Conservation (phyloP, 2,888 invertebrate genomes). For the Synanthedon myopaeformis region DNA sequence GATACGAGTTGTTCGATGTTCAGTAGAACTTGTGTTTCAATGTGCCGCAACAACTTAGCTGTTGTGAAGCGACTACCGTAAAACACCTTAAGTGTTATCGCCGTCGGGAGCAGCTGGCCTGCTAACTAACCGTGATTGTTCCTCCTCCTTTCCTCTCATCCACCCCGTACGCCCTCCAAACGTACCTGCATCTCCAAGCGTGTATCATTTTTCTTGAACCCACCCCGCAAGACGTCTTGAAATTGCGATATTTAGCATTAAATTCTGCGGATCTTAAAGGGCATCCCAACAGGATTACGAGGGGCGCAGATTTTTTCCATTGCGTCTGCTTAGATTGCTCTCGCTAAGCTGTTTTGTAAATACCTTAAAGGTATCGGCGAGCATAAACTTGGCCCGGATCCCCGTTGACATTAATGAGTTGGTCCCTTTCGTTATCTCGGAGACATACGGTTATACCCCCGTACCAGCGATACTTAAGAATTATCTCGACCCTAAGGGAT, state of each 20-base stretch:
- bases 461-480: slow-evolving; percentile 40
- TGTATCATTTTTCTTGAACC: slow-evolving; percentile 61
- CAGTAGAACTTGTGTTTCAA: slow-evolving; percentile 25
- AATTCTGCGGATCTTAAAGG: slow-evolving; percentile 60
- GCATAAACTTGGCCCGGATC: slow-evolving; percentile 51
- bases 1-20: slow-evolving; percentile 2
- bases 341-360: slow-evolving; percentile 60
- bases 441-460: slow-evolving; percentile 53
- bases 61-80: slow-evolving; percentile 22
- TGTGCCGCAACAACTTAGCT: slow-evolving; percentile 21
- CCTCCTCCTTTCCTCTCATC: slow-evolving; percentile 14
- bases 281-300: slow-evolving; percentile 52
- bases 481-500: slow-evolving; percentile 32
- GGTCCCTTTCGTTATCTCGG: slow-evolving; percentile 55
- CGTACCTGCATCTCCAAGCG: slow-evolving; percentile 10
- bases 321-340: slow-evolving; percentile 42
- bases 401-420: slow-evolving; percentile 61
- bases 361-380: slow-evolving; percentile 63
- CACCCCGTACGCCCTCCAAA: slow-evolving; percentile 2
- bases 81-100: slow-evolving; percentile 48
- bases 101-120: slow-evolving; percentile 45
- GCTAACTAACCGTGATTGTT: slow-evolving; percentile 56
- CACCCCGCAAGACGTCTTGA: slow-evolving; percentile 45
- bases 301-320: slow-evolving; percentile 43
- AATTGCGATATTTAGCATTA: slow-evolving; percentile 66